These are phyloP conservation scores for Drosophila infuscata DNA, from an alignment of 2,888 invertebrate species.

Conservation along the genomic window DNA sequence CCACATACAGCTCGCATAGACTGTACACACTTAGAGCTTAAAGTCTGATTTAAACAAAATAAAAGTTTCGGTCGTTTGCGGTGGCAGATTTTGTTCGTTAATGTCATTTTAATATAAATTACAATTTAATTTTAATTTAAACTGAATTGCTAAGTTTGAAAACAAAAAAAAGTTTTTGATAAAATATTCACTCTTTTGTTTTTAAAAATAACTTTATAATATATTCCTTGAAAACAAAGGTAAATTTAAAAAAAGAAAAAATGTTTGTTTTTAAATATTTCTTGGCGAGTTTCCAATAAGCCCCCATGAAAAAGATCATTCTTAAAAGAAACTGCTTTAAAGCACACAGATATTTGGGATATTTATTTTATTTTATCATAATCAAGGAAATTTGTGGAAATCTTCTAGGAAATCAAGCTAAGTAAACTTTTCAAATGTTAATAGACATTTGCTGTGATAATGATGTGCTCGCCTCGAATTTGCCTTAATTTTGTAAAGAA, in stretches of 20 bases:
- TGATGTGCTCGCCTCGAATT: conserved; percentile 4
- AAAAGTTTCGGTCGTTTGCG: conserved; percentile 22
- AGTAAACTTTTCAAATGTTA: background rate
- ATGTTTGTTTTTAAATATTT: background rate
- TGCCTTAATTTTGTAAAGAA: conserved; percentile 28
- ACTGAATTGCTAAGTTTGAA: conserved; percentile 7
- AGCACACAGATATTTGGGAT: background rate
- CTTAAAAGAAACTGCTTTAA: background rate
- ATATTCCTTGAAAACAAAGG: background rate
- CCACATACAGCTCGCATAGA: conserved; percentile 9
- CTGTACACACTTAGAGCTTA: conserved; percentile 19
- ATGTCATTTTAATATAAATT: conserved; percentile 55
- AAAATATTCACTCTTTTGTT: background rate
- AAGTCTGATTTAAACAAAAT: conserved; percentile 1
- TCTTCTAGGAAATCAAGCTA: conserved; percentile 15
- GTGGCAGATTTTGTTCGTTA: conserved; percentile 30
- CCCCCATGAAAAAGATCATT: background rate
- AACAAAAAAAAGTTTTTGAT: conserved; percentile 6
- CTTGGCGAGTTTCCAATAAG: background rate
- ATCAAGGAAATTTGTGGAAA: background rate
- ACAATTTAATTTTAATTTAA: conserved; percentile 51
- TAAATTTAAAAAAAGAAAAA: too few species aligned
- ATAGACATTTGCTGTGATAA: conserved; percentile 5
- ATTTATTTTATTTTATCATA: conserved; percentile 6
- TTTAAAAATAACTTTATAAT: background rate